Conservation (phyloP, 1,140 invertebrate genomes). For the Harpegnathos saltator region DNA sequence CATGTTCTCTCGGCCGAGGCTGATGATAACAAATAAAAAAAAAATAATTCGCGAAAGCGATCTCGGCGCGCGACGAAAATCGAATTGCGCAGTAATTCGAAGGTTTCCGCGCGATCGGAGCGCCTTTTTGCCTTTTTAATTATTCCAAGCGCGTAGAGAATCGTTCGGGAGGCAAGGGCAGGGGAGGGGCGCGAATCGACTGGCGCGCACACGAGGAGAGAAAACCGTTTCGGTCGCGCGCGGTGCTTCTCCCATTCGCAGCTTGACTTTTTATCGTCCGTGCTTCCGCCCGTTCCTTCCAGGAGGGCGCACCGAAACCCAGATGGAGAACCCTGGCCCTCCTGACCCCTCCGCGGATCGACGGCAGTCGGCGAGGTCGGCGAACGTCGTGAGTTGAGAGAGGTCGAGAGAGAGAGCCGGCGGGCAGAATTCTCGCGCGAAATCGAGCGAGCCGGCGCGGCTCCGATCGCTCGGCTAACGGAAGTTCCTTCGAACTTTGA, state of each 20-base stretch:
- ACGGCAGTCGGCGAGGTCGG: too few relatives aligned
- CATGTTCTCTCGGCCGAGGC: neutral
- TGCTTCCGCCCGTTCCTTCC: constrained; percentile 38
- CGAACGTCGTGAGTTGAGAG: constrained; percentile 46
- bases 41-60: neutral
- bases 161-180: constrained; percentile 24
- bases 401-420: constrained; percentile 12
- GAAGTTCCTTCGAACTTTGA: constrained; percentile 10
- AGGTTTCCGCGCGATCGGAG: neutral
- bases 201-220: neutral
- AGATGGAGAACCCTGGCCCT: constrained; percentile 26
- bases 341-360: too few relatives aligned
- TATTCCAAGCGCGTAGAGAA: constrained; percentile 51
- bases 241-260: constrained; percentile 4
- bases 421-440: constrained; percentile 7
- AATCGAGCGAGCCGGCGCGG: neutral
- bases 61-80: neutral
- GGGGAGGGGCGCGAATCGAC: constrained; percentile 18
- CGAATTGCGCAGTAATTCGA: constrained; percentile 11
- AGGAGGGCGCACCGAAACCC: constrained; percentile 12
- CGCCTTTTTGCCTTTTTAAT: constrained; percentile 43
- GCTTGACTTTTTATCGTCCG: constrained; percentile 58
- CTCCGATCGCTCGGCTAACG: constrained; percentile 13
- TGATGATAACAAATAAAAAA: neutral
- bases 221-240: constrained; percentile 23